Conservation (phyloP, 2,888 invertebrate genomes). For the Fragum fragum region DNA sequence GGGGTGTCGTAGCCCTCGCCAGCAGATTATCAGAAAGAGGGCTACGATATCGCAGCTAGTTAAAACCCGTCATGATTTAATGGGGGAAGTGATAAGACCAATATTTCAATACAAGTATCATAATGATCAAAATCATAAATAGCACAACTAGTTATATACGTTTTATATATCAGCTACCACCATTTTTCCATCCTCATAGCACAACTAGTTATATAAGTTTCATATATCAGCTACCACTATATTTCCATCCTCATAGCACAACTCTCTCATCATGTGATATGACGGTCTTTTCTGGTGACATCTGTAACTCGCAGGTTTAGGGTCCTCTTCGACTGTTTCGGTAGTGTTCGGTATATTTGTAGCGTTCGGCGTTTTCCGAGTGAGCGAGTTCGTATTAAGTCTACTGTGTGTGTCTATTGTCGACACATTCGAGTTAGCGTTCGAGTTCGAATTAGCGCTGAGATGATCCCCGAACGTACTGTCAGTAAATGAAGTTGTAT, state of each 20-base stretch:
- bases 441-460: constrained; percentile 21
- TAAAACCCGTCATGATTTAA: too few relatives aligned
- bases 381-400: constrained; percentile 41
- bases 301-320: constrained; percentile 47
- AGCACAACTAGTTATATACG: too few relatives aligned
- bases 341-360: constrained; percentile 4
- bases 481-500: constrained; percentile 74
- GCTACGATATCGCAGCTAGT: too few relatives aligned
- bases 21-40: too few relatives aligned
- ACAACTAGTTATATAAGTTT: neutral
- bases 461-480: constrained; percentile 46
- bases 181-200: too few relatives aligned
- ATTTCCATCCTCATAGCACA: constrained; percentile 69
- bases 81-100: too few relatives aligned
- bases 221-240: constrained; percentile 62
- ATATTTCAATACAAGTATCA: too few relatives aligned
- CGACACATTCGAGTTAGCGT: constrained; percentile 11
- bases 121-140: too few relatives aligned
- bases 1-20: too few relatives aligned
- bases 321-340: constrained; percentile 32
- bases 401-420: neutral
- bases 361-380: constrained; percentile 16
- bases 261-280: constrained; percentile 81
- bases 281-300: constrained; percentile 80
- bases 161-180: too few relatives aligned